Evolutionary conservation across 2,888 invertebrate genomes (phyloP), one percentile per base, ranked within the genome.

Genomic region (Cantharis rustica): DNA sequence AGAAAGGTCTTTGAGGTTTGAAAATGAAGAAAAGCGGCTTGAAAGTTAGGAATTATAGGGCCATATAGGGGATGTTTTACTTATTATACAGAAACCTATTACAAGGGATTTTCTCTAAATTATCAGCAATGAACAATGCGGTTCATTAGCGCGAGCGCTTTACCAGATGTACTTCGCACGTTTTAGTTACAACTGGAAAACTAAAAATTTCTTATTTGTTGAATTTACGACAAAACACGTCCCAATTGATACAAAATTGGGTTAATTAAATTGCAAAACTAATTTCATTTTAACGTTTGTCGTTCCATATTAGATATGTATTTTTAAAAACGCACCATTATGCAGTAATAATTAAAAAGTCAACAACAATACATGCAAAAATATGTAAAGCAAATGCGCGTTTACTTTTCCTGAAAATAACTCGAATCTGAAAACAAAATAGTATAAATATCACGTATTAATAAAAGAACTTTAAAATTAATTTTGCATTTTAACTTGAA

Each of bases 11-110:
- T 74, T 74, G 74, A 74, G 74, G 74, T 74, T 74, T 63, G 61
- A 64, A 74, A 74, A 74, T 74, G 74, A 74, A 74, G 74, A 69
- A 74, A 70, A 74, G 74, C 74, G 69, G 74, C 74, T 74, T 70
- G 74, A 74, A 74, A 74, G 69, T 73, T 74, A 20, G 31, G 74
- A 74, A 69, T 74, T 74, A 74, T 74, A 69, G 69, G 69, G 47
- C 74, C 74, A 76, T 76, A 66, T 66, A 69, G 47, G 72, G 72
- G 73, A 68, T 68, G 69, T 71, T 71, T 76, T 78, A 71, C 71
- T 79, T 79, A 79, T 73, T 74, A 76, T 66, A 69, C 70, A 74
- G 72, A 73, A 79, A 79, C 78, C 71, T 73, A 79, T 79, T 79
- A 79, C 74, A 71, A 71, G 74, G 71, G 78, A 79, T 79, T 79